Evolutionary conservation across 2,113 vertebrate species (phyloP).

Genomic region (Dicerorhinus sumatrensis): DNA sequence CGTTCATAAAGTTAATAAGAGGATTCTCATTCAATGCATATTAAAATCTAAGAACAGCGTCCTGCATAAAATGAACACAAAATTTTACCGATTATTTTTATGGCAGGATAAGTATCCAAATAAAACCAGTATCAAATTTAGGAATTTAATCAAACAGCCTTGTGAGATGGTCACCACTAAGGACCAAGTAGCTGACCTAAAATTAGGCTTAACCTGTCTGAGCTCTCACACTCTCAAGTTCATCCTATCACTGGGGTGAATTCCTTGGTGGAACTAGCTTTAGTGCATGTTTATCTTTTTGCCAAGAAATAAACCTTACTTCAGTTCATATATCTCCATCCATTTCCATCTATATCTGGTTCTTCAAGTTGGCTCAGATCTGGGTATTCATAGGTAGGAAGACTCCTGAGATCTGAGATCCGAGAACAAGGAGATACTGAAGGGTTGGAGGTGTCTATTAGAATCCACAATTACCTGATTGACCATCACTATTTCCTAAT

Average conservation of each 20-base stretch:
- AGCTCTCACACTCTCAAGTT: neutral
- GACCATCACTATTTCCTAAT: neutral
- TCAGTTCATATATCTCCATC: neutral
- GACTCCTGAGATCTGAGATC: neutral
- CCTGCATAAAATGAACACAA: neutral
- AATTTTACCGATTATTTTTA: neutral
- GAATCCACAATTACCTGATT: neutral
- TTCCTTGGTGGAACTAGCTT: neutral
- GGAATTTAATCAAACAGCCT: neutral
- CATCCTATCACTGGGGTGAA: neutral
- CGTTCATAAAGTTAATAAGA: too few species aligned
- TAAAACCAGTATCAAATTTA: neutral
- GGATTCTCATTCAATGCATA: neutral
- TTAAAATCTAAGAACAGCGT: neutral
- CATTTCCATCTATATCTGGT: neutral
- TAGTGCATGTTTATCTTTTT: neutral
- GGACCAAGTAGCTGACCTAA: neutral
- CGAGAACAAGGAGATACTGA: neutral
- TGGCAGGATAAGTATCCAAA: neutral
- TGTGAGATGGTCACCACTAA: neutral
- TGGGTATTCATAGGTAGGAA: neutral
- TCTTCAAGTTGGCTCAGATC: neutral
- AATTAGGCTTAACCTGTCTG: neutral
- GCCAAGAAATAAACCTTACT: neutral
- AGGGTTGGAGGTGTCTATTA: neutral